Evolutionary conservation across 2,113 vertebrate species (phyloP), one percentile per base, ranked within the genome.

Genomic region (Butorides virescens): DNA sequence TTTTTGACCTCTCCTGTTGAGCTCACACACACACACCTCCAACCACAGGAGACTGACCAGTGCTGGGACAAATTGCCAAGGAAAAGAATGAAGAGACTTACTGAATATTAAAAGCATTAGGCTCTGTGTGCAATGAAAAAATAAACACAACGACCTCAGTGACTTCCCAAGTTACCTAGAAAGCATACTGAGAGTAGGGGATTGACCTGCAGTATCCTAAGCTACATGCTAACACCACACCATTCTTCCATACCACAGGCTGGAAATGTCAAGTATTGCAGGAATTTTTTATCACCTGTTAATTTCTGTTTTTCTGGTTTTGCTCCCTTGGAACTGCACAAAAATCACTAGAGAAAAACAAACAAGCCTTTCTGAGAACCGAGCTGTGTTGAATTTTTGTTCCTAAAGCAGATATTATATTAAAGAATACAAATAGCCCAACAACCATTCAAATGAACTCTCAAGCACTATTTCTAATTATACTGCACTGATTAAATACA

Each of bases 401-500:
- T 61, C 58, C 36, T 90, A 92, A 94, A 72, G 86, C 49, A 94
- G 89, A 88, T 87, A 97, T 85, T 97, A 42, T 93, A 92, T 97
- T 85, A 93, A 96, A 95, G 68, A 94, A 67, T 21, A 86, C 53
- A 97, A 96, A 97, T 87, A 95, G 73, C 76, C 50, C 46, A 88
- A 77, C 42, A 92, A 32, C 42, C 47, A 86, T 88, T 68, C 39
- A 78, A 92, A 61, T 32, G 25, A 88, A 49, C 62, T 95, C 70
- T 96, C 86, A 94, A 93, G 73, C 80, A 86, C 55, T 88, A 75
- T 90, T 89, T 96, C 70, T 92, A 95, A 95, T 83, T 86, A 96
- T 74, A 95, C 83, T 93, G 56, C 63, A 92, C 94, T 95, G 93
- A 94, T 90, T 93, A 97, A 94, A 94, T 42, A 95, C 11, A 80